A percentile compares a stretch with the other conserved stretches of the same genome.
Conservation (phyloP, 2,797 vertebrate species). For the Lepus oiostolus region DNA sequence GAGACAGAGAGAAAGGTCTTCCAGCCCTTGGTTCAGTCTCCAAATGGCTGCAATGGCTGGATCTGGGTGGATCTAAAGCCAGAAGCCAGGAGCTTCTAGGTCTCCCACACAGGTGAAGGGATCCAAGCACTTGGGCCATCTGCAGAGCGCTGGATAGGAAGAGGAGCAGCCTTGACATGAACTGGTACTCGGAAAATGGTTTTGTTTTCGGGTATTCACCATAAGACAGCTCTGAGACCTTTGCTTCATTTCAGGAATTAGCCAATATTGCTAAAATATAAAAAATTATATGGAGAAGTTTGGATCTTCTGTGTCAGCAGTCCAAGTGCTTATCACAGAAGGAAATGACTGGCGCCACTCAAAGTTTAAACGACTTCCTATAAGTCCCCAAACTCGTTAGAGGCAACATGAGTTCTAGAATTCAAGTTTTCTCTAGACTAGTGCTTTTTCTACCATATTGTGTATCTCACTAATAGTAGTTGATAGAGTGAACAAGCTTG, state of each 20-base stretch:
- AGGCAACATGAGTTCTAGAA: background rate
- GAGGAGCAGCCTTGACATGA: no score
- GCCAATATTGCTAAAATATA: background rate
- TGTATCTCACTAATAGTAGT: background rate
- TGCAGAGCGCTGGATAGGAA: no score
- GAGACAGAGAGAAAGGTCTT: no score
- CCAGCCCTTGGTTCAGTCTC: no score
- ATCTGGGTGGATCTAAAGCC: no score
- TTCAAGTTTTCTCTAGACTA: background rate
- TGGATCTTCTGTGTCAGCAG: slow-evolving; percentile 2
- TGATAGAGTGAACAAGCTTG: background rate
- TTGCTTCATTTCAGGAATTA: slow-evolving; percentile 57
- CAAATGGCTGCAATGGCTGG: no score
- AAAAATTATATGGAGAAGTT: background rate
- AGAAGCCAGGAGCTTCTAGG: no score
- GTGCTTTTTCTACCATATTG: background rate
- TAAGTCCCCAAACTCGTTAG: background rate
- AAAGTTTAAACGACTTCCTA: background rate
- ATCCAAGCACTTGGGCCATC: no score
- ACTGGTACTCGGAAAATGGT: background rate
- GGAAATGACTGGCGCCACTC: background rate
- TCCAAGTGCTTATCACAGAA: background rate
- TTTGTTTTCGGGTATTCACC: slow-evolving; percentile 44
- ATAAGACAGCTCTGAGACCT: background rate
- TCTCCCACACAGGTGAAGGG: no score